Percentiles rank a stretch among this genome's conserved stretches.
Conservation (phyloP, 2,113 vertebrate species). For the Calypte anna region DNA sequence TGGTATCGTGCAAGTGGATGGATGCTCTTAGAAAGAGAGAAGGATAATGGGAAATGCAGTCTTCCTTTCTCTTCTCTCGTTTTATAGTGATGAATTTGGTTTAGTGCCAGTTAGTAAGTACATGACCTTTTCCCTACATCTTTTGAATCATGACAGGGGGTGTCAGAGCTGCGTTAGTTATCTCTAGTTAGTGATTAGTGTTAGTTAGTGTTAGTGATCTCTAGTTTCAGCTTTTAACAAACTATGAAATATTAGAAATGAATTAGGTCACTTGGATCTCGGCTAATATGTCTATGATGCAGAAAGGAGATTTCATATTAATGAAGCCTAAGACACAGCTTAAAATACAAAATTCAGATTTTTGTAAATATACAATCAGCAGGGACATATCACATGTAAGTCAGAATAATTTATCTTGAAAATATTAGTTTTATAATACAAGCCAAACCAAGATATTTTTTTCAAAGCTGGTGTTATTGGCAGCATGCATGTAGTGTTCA, state of each 20-base stretch:
- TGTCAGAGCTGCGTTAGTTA: conserved; percentile 21
- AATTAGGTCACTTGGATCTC: conserved; percentile 33
- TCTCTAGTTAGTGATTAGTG: not conserved
- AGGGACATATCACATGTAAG: accelerated
- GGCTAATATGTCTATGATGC: conserved; percentile 28
- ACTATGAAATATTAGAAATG: conserved; percentile 68
- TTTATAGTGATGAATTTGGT: conserved; percentile 45
- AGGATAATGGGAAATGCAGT: conserved; percentile 40
- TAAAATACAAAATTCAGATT: conserved; percentile 16
- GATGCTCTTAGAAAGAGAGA: conserved; percentile 1
- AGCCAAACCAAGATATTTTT: not conserved
- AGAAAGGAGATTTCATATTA: conserved; percentile 31
- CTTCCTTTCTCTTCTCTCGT: conserved; percentile 32
- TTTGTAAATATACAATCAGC: not conserved
- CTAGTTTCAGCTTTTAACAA: conserved; percentile 52
- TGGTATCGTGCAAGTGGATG: not conserved
- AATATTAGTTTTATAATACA: not conserved
- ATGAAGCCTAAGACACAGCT: not conserved
- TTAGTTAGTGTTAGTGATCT: conserved; percentile 35
- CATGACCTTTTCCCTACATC: conserved; percentile 53
- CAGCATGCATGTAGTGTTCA: not conserved
- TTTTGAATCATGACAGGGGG: conserved; percentile 40
- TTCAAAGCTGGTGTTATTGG: not conserved
- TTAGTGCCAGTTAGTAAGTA: conserved; percentile 30
- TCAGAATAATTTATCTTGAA: not conserved